These are phyloP conservation scores for Colostygia pectinataria DNA, from an alignment of 2,888 invertebrate genomes.

Conservation along the genomic window DNA sequence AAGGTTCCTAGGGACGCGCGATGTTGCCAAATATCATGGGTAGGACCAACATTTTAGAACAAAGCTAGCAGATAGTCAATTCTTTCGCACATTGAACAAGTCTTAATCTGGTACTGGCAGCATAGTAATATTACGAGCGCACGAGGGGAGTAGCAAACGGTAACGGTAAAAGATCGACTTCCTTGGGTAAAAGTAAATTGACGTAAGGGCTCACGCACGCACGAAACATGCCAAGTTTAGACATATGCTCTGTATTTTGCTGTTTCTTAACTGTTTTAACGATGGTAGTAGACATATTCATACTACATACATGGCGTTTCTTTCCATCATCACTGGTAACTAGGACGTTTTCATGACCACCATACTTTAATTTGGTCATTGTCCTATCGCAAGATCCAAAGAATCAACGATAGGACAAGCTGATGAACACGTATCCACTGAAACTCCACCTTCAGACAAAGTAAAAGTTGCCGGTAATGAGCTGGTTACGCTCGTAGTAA, in stretches of 20 bases:
- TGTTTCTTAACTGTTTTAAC: too few species aligned
- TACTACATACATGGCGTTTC: too few species aligned
- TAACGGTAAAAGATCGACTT: too few species aligned
- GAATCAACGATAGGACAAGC: neutral
- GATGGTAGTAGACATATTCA: too few species aligned
- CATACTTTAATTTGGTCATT: too few species aligned
- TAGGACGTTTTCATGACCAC: too few species aligned
- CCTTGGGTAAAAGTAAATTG: conserved; percentile 31
- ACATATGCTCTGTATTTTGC: conserved; percentile 4
- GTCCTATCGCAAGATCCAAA: too few species aligned
- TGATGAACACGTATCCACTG: neutral
- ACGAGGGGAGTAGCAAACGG: conserved; percentile 26
- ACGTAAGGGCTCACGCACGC: conserved; percentile 21
- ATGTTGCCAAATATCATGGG: too few species aligned
- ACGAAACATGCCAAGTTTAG: conserved; percentile 14
- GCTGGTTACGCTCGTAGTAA: conserved; percentile 42
- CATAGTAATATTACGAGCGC: conserved; percentile 34
- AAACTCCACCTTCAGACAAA: conserved; percentile 30
- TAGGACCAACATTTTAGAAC: too few species aligned
- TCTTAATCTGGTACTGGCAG: conserved; percentile 27
- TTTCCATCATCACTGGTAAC: too few species aligned
- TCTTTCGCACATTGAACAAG: conserved; percentile 12
- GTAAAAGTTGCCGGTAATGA: conserved; percentile 49
- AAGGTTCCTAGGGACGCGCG: too few species aligned
- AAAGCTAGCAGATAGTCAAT: neutral